These are phyloP conservation scores for Sebastes paucispinis DNA, from an alignment of 2,797 vertebrate species.

Conservation along the genomic window DNA sequence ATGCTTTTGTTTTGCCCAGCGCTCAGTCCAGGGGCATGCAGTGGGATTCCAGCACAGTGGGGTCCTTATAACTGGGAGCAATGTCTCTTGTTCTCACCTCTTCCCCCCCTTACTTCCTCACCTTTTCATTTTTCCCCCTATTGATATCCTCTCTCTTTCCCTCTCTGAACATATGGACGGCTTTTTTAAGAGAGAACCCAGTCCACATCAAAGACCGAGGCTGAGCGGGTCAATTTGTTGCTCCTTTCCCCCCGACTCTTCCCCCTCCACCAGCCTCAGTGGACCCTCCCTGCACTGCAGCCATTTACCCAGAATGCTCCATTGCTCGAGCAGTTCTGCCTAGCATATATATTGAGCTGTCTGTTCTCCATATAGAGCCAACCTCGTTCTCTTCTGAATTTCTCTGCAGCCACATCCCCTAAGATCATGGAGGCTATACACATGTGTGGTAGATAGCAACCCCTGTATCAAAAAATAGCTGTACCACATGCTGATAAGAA, in stretches of 20 bases:
- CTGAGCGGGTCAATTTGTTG: slow-evolving; percentile 81
- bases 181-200: slow-evolving; percentile 62
- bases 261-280: slow-evolving; percentile 53
- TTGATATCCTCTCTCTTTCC: slow-evolving; percentile 66
- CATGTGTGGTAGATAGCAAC: slow-evolving; percentile 50
- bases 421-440: slow-evolving; percentile 55
- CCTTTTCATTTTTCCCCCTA: slow-evolving; percentile 65
- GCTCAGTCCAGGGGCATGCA: slow-evolving; percentile 64
- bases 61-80: slow-evolving; percentile 79
- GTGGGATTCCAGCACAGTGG: slow-evolving; percentile 78
- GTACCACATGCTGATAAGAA: slow-evolving; percentile 48
- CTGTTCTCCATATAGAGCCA: slow-evolving; percentile 35
- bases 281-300: slow-evolving; percentile 56
- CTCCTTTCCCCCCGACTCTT: slow-evolving; percentile 58
- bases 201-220: slow-evolving; percentile 74
- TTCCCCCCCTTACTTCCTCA: slow-evolving; percentile 59
- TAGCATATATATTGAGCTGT: slow-evolving; percentile 43
- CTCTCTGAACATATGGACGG: slow-evolving; percentile 69
- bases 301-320: slow-evolving; percentile 65
- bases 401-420: slow-evolving; percentile 25
- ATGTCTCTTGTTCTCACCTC: slow-evolving; percentile 78
- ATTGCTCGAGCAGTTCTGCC: slow-evolving; percentile 39
- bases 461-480: slow-evolving; percentile 57
- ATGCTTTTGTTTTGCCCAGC: slow-evolving; percentile 75
- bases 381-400: slow-evolving; percentile 37